Conservation (phyloP, 2,797 vertebrate genomes). For the Selene dorsalis region DNA sequence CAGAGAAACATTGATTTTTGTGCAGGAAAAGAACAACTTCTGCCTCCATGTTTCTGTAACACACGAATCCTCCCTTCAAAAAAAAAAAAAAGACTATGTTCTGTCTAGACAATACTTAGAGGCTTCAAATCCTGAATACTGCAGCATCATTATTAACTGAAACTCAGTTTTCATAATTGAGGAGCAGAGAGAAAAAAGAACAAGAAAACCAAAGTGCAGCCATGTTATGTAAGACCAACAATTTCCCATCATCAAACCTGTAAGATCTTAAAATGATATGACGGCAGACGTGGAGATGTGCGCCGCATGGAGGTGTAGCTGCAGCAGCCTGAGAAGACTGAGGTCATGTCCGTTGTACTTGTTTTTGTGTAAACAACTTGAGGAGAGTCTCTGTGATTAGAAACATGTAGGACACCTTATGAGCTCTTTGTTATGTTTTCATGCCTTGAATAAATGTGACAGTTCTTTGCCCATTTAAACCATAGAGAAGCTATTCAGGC, state of each 20-base stretch:
- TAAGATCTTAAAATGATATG: constrained; percentile 16
- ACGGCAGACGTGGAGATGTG: not conserved
- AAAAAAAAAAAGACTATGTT: constrained; percentile 6
- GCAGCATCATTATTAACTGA: constrained; percentile 31
- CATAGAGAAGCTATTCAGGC: not conserved
- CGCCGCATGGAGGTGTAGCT: not conserved
- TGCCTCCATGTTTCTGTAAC: constrained; percentile 25
- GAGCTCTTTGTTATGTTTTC: not conserved
- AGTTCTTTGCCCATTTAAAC: not conserved
- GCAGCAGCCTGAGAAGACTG: not conserved
- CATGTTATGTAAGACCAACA: constrained; percentile 43
- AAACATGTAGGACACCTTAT: not conserved
- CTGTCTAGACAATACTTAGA: constrained; percentile 46
- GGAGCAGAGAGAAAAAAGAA: constrained; percentile 4
- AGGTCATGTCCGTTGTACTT: constrained; percentile 17
- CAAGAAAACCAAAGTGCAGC: constrained; percentile 15
- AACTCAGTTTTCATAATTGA: constrained; percentile 31
- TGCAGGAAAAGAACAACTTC: constrained; percentile 29
- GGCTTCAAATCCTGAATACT: constrained; percentile 26
- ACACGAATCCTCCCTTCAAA: constrained; percentile 3
- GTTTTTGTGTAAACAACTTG: not conserved
- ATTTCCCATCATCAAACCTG: constrained; percentile 9
- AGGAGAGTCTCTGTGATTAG: not conserved
- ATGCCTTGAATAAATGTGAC: not conserved
- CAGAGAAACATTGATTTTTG: constrained; percentile 54